Percentiles rank a stretch among this genome's conserved stretches.
Conservation (phyloP, 2,797 vertebrate genomes). For the Clarias fuscus region DNA sequence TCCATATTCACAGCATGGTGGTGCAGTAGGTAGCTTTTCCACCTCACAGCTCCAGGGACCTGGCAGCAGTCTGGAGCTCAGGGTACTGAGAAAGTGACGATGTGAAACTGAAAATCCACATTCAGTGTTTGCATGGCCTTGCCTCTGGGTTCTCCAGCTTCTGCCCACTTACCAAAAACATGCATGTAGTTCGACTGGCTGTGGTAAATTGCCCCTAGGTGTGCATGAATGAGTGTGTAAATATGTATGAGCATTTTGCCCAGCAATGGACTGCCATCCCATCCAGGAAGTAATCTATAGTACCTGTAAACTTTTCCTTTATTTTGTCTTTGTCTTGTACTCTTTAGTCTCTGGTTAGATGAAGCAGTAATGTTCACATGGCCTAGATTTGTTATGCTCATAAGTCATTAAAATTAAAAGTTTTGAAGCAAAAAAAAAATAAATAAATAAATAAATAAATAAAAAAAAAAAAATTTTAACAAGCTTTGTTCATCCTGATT, state of each 20-base stretch:
- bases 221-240: neutral
- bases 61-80: neutral
- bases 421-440: constrained; percentile 4
- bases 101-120: neutral
- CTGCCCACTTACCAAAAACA: neutral
- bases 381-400: neutral
- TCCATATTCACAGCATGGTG: neutral
- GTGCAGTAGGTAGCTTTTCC: neutral
- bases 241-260: neutral
- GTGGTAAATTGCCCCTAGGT: neutral
- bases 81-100: neutral
- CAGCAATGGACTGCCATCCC: neutral
- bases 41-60: neutral
- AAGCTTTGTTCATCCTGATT: too few relatives aligned
- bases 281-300: neutral
- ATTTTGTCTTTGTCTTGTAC: neutral
- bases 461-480: too few relatives aligned
- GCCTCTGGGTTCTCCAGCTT: neutral
- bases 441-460: too few relatives aligned
- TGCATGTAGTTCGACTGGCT: neutral
- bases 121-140: neutral
- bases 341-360: neutral
- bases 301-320: neutral
- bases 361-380: neutral
- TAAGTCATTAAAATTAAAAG: neutral